Conservation (phyloP, 2,797 vertebrate species). For the Sebastes elongatus region DNA sequence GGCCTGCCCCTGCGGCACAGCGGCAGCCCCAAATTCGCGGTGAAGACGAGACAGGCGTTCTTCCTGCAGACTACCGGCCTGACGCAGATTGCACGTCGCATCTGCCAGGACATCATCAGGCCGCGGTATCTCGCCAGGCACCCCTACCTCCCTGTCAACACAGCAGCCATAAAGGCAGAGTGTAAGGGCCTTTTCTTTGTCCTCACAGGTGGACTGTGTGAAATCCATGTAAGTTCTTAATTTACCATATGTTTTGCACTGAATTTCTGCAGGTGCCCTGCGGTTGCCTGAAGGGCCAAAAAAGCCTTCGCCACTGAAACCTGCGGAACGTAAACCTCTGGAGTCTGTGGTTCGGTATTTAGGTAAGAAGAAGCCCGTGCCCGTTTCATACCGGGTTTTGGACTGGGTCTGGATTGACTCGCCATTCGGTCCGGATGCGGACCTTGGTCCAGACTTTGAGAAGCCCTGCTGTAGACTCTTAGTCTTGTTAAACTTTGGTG, state of each 20-base stretch:
- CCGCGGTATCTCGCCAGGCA: constrained; percentile 91
- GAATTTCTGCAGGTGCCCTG: constrained; percentile 85
- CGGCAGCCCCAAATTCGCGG: constrained; percentile 95
- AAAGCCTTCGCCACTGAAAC: constrained; percentile 89
- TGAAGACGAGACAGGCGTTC: constrained; percentile 98
- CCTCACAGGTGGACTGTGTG: background rate
- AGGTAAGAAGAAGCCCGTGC: constrained; percentile 78
- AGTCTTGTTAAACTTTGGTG: too few relatives aligned
- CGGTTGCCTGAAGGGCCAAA: constrained; percentile 91
- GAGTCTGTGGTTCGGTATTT: constrained; percentile 96
- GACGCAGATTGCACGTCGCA: constrained; percentile 89
- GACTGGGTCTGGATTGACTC: too few relatives aligned
- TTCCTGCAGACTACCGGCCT: constrained; percentile 92
- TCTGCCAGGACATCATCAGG: constrained; percentile 94
- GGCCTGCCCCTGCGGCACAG: constrained; percentile 90
- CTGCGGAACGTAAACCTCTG: constrained; percentile 93
- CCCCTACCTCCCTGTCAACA: constrained; percentile 95
- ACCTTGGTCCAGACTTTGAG: too few relatives aligned
- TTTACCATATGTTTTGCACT: background rate
- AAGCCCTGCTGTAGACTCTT: too few relatives aligned
- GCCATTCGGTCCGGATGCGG: too few relatives aligned
- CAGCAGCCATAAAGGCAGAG: constrained; percentile 95
- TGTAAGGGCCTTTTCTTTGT: constrained; percentile 82
- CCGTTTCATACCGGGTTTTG: too few relatives aligned
- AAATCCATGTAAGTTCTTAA: background rate